Evolutionary conservation across 2,113 vertebrate genomes (phyloP).

Genomic region (Macroglossus sobrinus): DNA sequence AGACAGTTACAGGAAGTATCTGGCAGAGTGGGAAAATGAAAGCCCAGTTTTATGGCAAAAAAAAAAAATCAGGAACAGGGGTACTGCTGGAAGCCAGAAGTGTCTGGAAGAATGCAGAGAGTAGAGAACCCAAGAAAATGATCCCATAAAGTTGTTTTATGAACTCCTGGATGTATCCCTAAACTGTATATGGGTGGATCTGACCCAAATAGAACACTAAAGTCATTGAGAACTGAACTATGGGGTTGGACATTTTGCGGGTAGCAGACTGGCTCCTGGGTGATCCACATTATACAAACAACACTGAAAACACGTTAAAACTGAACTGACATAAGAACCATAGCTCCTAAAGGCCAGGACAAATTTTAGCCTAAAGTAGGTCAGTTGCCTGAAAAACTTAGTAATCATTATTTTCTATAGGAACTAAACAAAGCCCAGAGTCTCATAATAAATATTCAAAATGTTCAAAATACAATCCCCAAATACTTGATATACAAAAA

Average conservation of each 20-base stretch:
- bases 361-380: not conserved
- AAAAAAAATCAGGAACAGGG: too few relatives aligned
- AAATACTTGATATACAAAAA: not conserved
- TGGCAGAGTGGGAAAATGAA: not conserved
- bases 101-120: not conserved
- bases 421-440: not conserved
- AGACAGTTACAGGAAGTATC: not conserved
- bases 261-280: not conserved
- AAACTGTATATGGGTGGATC: not conserved
- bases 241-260: not conserved
- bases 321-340: not conserved
- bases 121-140: not conserved
- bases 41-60: not conserved
- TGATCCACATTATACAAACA: not conserved
- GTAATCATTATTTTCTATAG: not conserved
- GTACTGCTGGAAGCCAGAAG: not conserved
- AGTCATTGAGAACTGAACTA: not conserved
- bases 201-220: not conserved
- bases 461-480: not conserved
- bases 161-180: not conserved
- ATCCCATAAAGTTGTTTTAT: not conserved
- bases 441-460: not conserved
- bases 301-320: not conserved
- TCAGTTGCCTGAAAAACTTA: not conserved
- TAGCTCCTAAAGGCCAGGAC: not conserved